Evolutionary conservation across 2,113 vertebrate genomes (phyloP), one percentile per base, ranked within the genome.

Genomic region (Phalacrocorax carbo): DNA sequence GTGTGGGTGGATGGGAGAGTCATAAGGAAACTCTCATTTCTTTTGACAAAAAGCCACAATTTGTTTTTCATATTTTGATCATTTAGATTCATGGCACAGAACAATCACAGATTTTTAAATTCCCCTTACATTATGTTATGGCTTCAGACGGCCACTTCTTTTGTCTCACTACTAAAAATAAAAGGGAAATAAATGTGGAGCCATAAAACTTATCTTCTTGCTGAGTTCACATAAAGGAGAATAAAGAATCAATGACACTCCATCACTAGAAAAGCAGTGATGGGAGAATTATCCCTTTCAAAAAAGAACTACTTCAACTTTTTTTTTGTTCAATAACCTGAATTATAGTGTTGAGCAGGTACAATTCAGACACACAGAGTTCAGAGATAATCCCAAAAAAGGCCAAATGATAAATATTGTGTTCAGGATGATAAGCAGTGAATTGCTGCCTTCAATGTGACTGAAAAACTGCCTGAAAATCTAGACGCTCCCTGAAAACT

Each of bases 131-230:
- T 15, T 44, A 36, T 16, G 29, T 26, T 90, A 79, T 57, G 64
- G 70, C 66, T 86, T 92, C 60, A 88, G 34, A 90, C 0, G 20
- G 65, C 49, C 73, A 70, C 38, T 77, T 72, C 26, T 65, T 40
- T 76, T 71, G 54, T 52, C 57, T 90, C 5, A 2, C 46, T 71
- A 46, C 60, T 89, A 86, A 88, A 88, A 94, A 76, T 87, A 86
- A 96, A 76, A 55, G 19, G 13, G 36, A 75, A 89, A 94, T 94
- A 94, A 94, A 96, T 94, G 79, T 82, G 10, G 18, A 91, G 44
- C 36, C 48, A 36, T 94, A 84, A 92, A 96, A 52, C 78, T 64
- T 86, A 89, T 17, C 21, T 82, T 87, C 80, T 85, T 92, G 61
- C 70, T 91, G 73, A 86, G 61, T 70, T 91, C 91, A 86, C 73